Evolutionary conservation across 2,797 vertebrate species (phyloP).

Genomic region (Leptodactylus fallax): DNA sequence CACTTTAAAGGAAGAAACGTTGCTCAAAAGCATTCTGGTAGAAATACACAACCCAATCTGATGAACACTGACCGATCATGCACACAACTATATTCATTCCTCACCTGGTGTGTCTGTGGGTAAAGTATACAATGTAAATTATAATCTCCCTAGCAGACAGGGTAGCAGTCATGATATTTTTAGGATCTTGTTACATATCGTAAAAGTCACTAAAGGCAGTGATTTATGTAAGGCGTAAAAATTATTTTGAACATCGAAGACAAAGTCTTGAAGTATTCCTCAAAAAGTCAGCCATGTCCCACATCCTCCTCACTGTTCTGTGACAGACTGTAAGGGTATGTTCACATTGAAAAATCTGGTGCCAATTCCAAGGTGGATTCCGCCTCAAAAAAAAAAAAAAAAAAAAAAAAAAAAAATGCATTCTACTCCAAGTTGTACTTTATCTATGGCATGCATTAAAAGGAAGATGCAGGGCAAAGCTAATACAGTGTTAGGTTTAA

Average conservation of each 20-base stretch:
- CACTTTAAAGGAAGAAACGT: background rate
- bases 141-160: background rate
- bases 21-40: background rate
- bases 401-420: too few relatives aligned
- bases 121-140: background rate
- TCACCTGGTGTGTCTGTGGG: background rate
- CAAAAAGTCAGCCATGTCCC: too few relatives aligned
- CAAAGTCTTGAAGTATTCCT: too few relatives aligned
- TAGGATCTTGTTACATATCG: background rate
- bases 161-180: background rate
- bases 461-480: background rate
- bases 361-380: too few relatives aligned
- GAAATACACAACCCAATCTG: background rate
- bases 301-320: background rate
- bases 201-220: background rate
- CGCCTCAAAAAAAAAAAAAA: too few relatives aligned
- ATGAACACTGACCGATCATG: background rate
- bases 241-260: too few relatives aligned
- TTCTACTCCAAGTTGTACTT: background rate
- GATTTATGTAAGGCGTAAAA: background rate
- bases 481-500: background rate
- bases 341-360: too few relatives aligned
- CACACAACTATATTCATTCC: background rate
- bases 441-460: background rate
- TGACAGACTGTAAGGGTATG: too few relatives aligned